phyloP scores from a whole-genome alignment of 2,888 invertebrate species.

The Limulus polyphemus region DNA sequence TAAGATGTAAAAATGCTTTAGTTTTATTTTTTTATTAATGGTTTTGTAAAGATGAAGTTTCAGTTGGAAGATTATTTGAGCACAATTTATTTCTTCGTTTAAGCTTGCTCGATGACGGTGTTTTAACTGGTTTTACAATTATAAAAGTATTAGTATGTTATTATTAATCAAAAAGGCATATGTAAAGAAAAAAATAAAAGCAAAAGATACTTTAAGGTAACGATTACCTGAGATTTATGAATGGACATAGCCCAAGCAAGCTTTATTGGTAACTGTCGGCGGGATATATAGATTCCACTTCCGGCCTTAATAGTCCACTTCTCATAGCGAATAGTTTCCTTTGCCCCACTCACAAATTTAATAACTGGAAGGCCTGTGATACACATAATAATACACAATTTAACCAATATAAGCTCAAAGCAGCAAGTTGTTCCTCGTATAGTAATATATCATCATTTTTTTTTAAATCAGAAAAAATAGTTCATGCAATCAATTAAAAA shows the following conservation, averaged over 20 bases:
- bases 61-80: too few species aligned
- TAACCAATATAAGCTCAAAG: background rate
- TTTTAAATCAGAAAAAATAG: background rate
- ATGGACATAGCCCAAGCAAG: conserved; percentile 97
- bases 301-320: conserved; percentile 64
- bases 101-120: too few species aligned
- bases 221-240: conserved; percentile 63
- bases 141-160: conserved; percentile 5
- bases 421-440: background rate
- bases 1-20: too few species aligned
- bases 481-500: background rate
- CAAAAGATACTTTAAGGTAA: conserved; percentile 1
- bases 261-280: conserved; percentile 70
- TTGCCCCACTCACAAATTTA: conserved; percentile 48
- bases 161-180: background rate
- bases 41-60: too few species aligned
- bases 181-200: background rate
- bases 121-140: too few species aligned
- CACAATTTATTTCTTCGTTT: too few species aligned
- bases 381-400: background rate
- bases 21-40: too few species aligned
- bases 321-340: conserved; percentile 59
- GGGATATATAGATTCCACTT: conserved; percentile 41
- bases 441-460: too few species aligned
- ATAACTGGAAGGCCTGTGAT: conserved; percentile 41